Base-by-base conservation (phyloP, 2,797 vertebrate species). In the Phoxinus dragarum region DNA sequence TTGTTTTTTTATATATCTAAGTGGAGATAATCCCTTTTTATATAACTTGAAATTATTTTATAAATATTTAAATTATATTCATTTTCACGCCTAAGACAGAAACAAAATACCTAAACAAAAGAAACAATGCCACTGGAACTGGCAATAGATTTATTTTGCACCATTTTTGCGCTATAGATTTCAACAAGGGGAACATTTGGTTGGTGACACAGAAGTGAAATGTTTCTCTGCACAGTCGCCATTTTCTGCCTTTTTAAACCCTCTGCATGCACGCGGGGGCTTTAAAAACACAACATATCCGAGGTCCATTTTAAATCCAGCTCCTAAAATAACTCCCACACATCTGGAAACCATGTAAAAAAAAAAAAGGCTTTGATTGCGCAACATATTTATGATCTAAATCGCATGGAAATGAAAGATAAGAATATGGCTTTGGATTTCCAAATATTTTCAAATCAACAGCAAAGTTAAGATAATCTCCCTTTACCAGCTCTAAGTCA, bases 191-290 rank as follows among this genome's bases (percentile, higher is more conserved):
- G 31, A 68, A 8, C 21, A 56, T 69, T 38, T 81, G 40, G 34
- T 81, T 71, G 47, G 52, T 56, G 80, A 34, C 36, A 82, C 66
- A 81, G 27, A 73, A 66, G 56, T 64, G 21, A 75, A 66, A 83
- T 36, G 34, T 84, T 76, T 95, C 94, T 84, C 92, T 91, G 87
- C 73, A 91, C 92, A 89, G 96, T 96, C 92, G 95, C 95, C 96
- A 96, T 96, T 92, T 95, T 95, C 88, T 86, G 79, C 59, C 64
- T 66, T 66, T 67, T 47, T 73, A n/a, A 83, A 84, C 23, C 59
- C 72, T 67, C 52, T n/a, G 27, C 49, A 78, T 34, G 12, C 42
- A 36, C 21, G n/a, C 27, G 66, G 19, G 27, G 52, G 64, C 75
- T 84, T 84, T 71, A 71, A 78, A 17, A 78, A 40, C 73, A 52